Evolutionary conservation across 2,113 vertebrate species (phyloP), one percentile per base, ranked within the genome.

Genomic region (Microcebus murinus): DNA sequence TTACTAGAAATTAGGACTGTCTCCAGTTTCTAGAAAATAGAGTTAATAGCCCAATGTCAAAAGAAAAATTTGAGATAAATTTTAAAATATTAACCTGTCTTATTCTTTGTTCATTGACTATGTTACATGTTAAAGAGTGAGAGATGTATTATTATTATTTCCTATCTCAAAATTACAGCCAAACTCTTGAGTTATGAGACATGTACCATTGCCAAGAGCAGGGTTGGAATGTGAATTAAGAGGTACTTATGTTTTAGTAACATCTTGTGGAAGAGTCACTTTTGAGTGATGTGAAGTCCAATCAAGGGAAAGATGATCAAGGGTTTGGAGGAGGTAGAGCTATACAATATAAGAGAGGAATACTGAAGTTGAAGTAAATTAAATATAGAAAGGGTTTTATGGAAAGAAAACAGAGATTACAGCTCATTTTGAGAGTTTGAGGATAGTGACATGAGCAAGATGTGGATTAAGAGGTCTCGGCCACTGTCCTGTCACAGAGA

Each of bases 201-300:
- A 27, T 4, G 25, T 3, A 50, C 12, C 12, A 48, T 14, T 90
- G 15, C 9, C 14, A 76, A 82, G 5, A 20, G 3, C 23, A 20
- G 0, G 1, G 18, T 42, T n/a, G 21, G 5, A 31, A 84, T 9
- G 25, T 18, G 5, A 1, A 45, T 12, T 27, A 31, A 70, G 31
- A 82, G 5, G 1, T 12, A 11, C 0, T 50, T 73, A 0, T 55
- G 4, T 34, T 65, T 90, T n/a, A 81, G 20, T 50, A 23, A 61
- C 15, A 31, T n/a, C 25, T 31, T 84, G 39, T 68, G 21, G 42
- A 50, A 55, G 8, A 71, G 27, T 23, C n/a, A 25, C 13, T 31
- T 5, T 4, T 42, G 3, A 15, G 1, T 23, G 2, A 2, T 45
- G 0, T 6, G 2, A 48, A 5, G 0, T 23, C 18, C 15, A 59